A percentile compares a stretch with the other conserved stretches of the same genome.
Conservation (phyloP, 2,888 invertebrate genomes). For the Rotaria magnacalcarata region DNA sequence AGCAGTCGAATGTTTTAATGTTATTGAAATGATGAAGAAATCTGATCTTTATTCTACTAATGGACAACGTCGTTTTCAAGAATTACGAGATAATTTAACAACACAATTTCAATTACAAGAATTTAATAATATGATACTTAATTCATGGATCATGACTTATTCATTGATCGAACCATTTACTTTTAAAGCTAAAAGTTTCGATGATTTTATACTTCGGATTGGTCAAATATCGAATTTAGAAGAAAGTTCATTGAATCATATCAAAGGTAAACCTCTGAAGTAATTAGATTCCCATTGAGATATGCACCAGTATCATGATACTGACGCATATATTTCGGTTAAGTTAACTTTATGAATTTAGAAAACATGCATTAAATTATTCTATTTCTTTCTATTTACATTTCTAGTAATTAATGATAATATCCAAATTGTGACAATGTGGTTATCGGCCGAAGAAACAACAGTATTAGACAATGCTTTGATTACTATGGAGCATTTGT, state of each 20-base stretch:
- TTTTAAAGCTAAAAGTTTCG: background rate
- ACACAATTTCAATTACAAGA: slow-evolving; percentile 26
- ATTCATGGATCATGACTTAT: background rate
- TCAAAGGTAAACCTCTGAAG: background rate
- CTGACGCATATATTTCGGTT: too few relatives aligned
- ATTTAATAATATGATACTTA: slow-evolving; percentile 5
- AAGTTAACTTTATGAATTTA: too few relatives aligned
- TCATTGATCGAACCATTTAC: background rate
- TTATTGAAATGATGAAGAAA: background rate
- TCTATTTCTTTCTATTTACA: too few relatives aligned
- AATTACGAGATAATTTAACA: slow-evolving; percentile 28
- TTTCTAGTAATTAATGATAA: slow-evolving; percentile 13
- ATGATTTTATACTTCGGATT: background rate
- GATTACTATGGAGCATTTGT: slow-evolving; percentile 14
- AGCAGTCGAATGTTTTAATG: background rate
- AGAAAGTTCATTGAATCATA: slow-evolving; percentile 18
- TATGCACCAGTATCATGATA: too few relatives aligned
- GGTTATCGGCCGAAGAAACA: background rate
- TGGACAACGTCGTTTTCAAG: background rate
- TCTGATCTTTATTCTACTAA: background rate
- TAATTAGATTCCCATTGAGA: too few relatives aligned
- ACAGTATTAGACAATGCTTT: slow-evolving; percentile 9
- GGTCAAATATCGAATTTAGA: background rate
- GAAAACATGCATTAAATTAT: too few relatives aligned
- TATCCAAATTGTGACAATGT: background rate